Percentiles rank a stretch among this genome's conserved stretches.
phyloP scores from a whole-genome alignment of 1,140 invertebrate species.

The Drosophila sechellia region DNA sequence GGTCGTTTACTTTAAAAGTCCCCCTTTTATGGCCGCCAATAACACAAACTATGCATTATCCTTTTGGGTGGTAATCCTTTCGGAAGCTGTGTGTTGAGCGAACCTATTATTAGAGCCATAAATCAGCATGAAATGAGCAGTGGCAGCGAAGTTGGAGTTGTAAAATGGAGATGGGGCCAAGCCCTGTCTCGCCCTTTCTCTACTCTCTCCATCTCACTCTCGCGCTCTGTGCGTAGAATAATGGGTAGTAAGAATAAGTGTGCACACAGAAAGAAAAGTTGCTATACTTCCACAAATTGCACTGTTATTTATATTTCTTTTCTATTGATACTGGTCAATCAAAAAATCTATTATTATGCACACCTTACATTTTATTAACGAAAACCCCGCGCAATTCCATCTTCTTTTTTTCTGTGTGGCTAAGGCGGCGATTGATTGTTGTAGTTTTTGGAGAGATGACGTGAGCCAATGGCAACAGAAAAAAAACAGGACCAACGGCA shows the following conservation, averaged over 20 bases:
- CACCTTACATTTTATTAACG: too few species aligned
- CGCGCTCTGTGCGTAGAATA: constrained; percentile 42
- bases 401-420: constrained; percentile 10
- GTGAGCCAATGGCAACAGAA: constrained; percentile 61
- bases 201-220: constrained; percentile 25
- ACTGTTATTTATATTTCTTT: too few species aligned
- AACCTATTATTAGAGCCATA: constrained; percentile 84
- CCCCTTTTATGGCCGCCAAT: constrained; percentile 44
- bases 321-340: too few species aligned
- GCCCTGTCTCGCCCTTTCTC: constrained; percentile 45
- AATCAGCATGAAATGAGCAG: constrained; percentile 84
- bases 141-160: constrained; percentile 39
- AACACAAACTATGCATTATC: constrained; percentile 49
- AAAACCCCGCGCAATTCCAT: background rate
- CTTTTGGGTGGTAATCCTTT: constrained; percentile 70
- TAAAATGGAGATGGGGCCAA: constrained; percentile 46
- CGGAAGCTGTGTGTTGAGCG: constrained; percentile 72
- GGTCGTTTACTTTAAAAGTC: constrained; percentile 67
- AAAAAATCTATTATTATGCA: too few species aligned
- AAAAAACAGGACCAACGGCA: constrained; percentile 42
- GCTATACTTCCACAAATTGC: background rate
- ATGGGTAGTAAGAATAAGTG: constrained; percentile 46
- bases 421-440: constrained; percentile 48
- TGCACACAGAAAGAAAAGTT: background rate
- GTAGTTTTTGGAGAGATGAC: constrained; percentile 65